Evolutionary conservation across 2,797 vertebrate genomes (phyloP).

Genomic region (Melanotaenia maccullochi): DNA sequence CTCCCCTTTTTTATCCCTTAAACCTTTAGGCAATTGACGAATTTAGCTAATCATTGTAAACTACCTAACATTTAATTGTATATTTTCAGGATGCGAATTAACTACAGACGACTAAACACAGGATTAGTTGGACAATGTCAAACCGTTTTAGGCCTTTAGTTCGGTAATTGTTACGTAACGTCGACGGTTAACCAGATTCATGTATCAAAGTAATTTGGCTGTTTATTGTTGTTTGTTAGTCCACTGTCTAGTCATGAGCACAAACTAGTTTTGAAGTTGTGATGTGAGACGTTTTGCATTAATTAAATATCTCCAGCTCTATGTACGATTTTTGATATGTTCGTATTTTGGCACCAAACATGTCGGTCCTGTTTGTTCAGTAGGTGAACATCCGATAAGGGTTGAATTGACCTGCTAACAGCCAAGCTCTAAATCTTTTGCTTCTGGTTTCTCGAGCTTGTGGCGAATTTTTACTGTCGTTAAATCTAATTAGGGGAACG

Average conservation of each 20-base stretch:
- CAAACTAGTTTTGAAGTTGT: no score
- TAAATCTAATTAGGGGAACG: background rate
- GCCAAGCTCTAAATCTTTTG: background rate
- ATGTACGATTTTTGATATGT: background rate
- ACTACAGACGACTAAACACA: background rate
- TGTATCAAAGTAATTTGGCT: background rate
- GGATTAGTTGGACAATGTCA: background rate
- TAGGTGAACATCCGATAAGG: no score
- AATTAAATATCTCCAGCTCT: background rate
- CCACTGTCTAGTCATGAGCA: fast-evolving
- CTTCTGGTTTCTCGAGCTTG: background rate
- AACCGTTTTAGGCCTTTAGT: background rate
- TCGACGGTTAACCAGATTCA: background rate
- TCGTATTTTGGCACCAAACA: no score
- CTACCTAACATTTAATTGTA: background rate
- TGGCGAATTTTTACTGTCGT: background rate
- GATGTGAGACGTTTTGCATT: background rate
- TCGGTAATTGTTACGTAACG: background rate
- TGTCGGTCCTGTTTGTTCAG: no score
- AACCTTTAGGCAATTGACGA: background rate
- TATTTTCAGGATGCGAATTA: background rate
- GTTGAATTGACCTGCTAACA: background rate
- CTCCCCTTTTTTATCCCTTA: background rate
- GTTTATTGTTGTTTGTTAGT: background rate
- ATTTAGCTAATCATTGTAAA: background rate